Evolutionary conservation across 2,888 invertebrate species (phyloP), one percentile per base, ranked within the genome.

Genomic region (Pheosia gnoma): DNA sequence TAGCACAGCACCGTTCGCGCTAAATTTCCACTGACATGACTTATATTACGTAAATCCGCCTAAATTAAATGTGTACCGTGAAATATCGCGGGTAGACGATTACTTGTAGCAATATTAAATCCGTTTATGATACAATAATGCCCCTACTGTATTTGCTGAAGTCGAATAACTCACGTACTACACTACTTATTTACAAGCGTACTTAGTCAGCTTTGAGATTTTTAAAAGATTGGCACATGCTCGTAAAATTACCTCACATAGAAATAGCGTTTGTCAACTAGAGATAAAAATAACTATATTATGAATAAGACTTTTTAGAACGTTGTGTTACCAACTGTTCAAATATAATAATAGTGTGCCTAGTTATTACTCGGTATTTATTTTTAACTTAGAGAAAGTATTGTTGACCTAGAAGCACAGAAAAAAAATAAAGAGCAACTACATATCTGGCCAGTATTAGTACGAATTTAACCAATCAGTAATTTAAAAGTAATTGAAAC

Each of bases 1-100:
- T 74, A 69, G 72, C 71, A 66, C 67, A 4, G n/a, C 7, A 3
- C 4, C 72, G 71, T 74, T 76, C 72, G 69, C 70, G 60, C 71
- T 66, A 62, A 81, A 82, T 85, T 79, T 61, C 51, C 54, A 56
- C 74, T 68, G 75, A 71, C 74, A 71, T 76, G 76, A 73, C 75
- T 75, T 75, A 67, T 75, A 75, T 75, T 75, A 68, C 75, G 68
- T 68, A 67, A 67, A 68, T 66, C 66, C 66, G 74, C 60, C 58
- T 61, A 71, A 70, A 76, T 75, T 71, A 71, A 76, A 75, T 61
- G 45, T 61, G 59, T 76, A 55, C 60, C 60, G 62, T 54, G 43
- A 62, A 65, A 70, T 68, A 65, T 75, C 68, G 52, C 43, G 52
- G 43, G 58, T 62, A 57, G 59, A 51, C 57, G 54, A 47, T 59